Evolutionary conservation across 2,113 vertebrate genomes (phyloP).

Genomic region (Laticauda laticaudata): DNA sequence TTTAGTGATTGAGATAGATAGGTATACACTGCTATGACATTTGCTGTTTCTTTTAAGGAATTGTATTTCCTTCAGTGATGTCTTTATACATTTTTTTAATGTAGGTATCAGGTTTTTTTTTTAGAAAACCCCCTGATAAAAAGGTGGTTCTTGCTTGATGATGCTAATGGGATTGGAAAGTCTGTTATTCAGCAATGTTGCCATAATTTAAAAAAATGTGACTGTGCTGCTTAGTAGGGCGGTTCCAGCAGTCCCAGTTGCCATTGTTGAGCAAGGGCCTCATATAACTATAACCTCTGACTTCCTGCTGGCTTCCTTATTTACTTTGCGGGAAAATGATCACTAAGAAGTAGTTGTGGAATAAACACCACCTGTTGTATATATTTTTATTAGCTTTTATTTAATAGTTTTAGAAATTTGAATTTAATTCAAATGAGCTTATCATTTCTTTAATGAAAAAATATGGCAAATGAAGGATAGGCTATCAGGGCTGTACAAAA

Average conservation of each 20-base stretch:
- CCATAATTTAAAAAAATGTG: not conserved
- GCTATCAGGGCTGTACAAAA: not conserved
- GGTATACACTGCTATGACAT: not conserved
- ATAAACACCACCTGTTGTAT: not conserved
- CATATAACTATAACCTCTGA: not conserved
- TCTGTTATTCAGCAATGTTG: not conserved
- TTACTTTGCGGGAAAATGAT: not conserved
- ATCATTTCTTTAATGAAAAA: not conserved
- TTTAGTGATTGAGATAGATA: not conserved
- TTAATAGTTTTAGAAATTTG: not conserved
- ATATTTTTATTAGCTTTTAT: not conserved
- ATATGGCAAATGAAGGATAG: not conserved
- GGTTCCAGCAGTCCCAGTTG: not conserved
- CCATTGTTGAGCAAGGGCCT: not conserved
- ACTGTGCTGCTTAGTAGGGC: not conserved
- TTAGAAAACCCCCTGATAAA: not conserved
- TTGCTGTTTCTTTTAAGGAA: not conserved
- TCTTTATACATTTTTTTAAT: not conserved
- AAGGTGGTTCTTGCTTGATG: not conserved
- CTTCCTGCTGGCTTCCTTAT: not conserved
- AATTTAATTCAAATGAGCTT: not conserved
- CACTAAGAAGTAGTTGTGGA: not conserved
- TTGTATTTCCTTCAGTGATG: not conserved
- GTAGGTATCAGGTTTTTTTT: not conserved
- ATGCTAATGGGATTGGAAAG: not conserved